Conservation (phyloP, 2,888 invertebrate genomes). For the Syrista parreyssii region DNA sequence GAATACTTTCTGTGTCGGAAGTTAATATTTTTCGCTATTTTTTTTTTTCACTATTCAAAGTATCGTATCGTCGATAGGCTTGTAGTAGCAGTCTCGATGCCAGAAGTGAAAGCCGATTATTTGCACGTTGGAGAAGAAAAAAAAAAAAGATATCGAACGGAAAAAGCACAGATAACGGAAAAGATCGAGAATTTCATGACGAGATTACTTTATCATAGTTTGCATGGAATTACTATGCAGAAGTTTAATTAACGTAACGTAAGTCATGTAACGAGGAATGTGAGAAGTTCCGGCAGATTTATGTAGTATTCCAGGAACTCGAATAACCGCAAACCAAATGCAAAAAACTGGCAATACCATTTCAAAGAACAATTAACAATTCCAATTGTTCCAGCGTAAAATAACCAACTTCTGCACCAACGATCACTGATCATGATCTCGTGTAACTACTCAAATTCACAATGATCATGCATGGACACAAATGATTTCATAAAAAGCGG, state of each 20-base stretch:
- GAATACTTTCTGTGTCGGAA: neutral
- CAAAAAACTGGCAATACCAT: neutral
- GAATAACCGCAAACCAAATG: neutral
- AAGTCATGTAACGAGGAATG: neutral
- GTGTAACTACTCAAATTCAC: neutral
- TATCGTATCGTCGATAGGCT: neutral
- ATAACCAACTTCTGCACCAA: neutral
- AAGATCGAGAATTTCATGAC: neutral
- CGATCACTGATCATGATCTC: neutral
- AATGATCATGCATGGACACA: neutral
- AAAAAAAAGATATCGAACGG: neutral
- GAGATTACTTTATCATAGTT: neutral
- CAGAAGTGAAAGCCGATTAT: slow-evolving; percentile 9
- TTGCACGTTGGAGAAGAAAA: neutral
- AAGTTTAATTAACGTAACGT: neutral
- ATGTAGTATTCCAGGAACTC: neutral
- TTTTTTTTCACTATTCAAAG: neutral
- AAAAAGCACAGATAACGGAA: neutral
- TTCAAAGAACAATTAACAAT: neutral
- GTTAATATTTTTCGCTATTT: neutral
- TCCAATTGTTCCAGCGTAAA: neutral
- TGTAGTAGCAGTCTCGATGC: neutral
- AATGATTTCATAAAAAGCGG: neutral
- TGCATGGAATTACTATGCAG: neutral
- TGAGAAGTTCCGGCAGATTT: neutral